Evolutionary conservation across 2,113 vertebrate species (phyloP).

Genomic region (Pseudopodoces humilis): DNA sequence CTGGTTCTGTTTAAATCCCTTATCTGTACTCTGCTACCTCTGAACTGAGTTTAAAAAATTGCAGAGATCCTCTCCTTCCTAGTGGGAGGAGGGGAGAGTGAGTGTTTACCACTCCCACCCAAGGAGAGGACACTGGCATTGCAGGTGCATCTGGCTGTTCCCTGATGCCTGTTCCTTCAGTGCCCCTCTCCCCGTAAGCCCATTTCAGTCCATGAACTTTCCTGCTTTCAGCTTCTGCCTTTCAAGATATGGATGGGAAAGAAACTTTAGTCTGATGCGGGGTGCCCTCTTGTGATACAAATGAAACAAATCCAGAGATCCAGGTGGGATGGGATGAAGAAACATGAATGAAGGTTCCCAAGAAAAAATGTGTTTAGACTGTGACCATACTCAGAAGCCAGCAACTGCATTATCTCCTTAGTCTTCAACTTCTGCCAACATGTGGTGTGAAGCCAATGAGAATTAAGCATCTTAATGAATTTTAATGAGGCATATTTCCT

Average conservation of each 20-base stretch:
- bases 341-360: background rate
- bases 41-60: background rate
- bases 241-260: background rate
- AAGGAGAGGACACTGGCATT: background rate
- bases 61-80: background rate
- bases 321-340: fast-evolving
- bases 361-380: background rate
- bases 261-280: background rate
- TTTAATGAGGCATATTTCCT: background rate
- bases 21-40: background rate
- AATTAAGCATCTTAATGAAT: background rate
- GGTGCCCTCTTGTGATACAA: background rate
- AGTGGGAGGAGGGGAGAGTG: background rate
- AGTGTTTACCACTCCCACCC: background rate
- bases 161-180: too few species aligned
- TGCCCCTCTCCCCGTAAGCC: background rate
- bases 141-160: background rate
- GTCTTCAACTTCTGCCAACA: fast-evolving
- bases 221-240: background rate
- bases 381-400: background rate
- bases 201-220: background rate
- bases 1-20: background rate
- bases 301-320: background rate
- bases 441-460: background rate
- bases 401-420: background rate